These are phyloP conservation scores for Daptonema setosum DNA, from an alignment of 2,888 invertebrate genomes.

Conservation along the genomic window DNA sequence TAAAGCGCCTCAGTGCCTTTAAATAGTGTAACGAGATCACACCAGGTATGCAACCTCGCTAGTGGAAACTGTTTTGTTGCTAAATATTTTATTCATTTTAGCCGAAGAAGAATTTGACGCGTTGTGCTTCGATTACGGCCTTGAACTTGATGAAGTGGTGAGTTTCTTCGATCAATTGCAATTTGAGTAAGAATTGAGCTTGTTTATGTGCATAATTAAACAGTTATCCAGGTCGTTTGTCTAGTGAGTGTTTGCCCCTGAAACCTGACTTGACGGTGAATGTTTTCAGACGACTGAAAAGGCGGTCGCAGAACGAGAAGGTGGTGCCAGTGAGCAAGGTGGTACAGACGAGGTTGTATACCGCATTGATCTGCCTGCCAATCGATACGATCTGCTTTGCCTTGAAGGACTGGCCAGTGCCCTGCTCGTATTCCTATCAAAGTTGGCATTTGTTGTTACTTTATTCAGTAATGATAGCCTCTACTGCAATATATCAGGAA, in stretches of 20 bases:
- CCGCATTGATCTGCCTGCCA: constrained; percentile 90
- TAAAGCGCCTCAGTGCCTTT: too few species aligned
- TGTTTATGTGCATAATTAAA: too few species aligned
- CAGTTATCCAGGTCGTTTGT: too few species aligned
- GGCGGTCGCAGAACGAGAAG: constrained; percentile 66
- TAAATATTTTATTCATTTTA: constrained; percentile 37
- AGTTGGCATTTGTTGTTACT: too few species aligned
- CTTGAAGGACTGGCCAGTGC: constrained; percentile 72
- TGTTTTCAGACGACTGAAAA: constrained; percentile 69
- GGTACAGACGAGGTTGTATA: constrained; percentile 42
- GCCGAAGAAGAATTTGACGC: constrained; percentile 86
- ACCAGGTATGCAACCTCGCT: too few species aligned
- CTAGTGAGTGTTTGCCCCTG: too few species aligned
- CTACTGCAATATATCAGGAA: too few species aligned
- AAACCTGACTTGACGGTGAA: too few species aligned
- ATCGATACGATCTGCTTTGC: constrained; percentile 83
- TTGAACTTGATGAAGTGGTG: constrained; percentile 93
- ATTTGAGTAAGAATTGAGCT: too few species aligned
- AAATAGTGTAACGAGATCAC: too few species aligned
- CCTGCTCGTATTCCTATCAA: constrained; percentile 60
- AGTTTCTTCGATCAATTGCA: constrained; percentile 3
- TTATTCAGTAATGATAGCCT: too few species aligned
- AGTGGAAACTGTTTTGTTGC: too few species aligned
- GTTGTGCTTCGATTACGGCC: constrained; percentile 81
- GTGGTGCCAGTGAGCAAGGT: constrained; percentile 33